These are phyloP conservation scores for Saguinus imperator DNA, from an alignment of 2,113 vertebrate species.

Conservation along the genomic window DNA sequence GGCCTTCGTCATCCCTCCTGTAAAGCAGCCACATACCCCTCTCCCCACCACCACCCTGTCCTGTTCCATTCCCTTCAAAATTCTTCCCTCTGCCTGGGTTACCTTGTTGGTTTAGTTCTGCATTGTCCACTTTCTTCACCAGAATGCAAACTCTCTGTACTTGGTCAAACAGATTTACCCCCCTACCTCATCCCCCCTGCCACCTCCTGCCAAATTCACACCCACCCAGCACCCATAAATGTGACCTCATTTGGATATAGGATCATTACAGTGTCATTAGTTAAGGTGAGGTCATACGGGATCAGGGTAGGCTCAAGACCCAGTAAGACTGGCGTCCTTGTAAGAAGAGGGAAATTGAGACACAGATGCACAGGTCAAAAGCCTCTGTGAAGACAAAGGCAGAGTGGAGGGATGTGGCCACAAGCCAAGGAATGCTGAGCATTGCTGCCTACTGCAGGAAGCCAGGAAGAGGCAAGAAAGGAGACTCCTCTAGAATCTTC, in stretches of 20 bases:
- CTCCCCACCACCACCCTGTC: accelerated
- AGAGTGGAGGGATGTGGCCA: accelerated
- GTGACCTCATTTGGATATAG: not conserved
- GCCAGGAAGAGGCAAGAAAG: not conserved
- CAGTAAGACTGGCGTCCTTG: accelerated
- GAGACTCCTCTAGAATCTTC: accelerated
- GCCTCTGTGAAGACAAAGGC: not conserved
- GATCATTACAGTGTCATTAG: not conserved
- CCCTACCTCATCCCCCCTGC: accelerated
- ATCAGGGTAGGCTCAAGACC: accelerated
- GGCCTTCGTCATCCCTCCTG: accelerated
- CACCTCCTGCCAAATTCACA: not conserved
- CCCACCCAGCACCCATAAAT: not conserved
- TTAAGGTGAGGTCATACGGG: not conserved
- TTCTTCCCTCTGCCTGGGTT: not conserved
- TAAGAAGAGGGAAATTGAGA: not conserved
- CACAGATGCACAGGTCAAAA: not conserved
- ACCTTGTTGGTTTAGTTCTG: accelerated
- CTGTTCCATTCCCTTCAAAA: not conserved
- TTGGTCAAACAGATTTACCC: not conserved
- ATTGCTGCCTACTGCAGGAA: accelerated
- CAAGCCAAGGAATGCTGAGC: not conserved
- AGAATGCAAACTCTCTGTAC: not conserved
- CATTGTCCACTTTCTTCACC: accelerated
- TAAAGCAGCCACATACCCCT: not conserved